Conservation (phyloP, 2,888 invertebrate genomes). For the Helobdella robusta region DNA sequence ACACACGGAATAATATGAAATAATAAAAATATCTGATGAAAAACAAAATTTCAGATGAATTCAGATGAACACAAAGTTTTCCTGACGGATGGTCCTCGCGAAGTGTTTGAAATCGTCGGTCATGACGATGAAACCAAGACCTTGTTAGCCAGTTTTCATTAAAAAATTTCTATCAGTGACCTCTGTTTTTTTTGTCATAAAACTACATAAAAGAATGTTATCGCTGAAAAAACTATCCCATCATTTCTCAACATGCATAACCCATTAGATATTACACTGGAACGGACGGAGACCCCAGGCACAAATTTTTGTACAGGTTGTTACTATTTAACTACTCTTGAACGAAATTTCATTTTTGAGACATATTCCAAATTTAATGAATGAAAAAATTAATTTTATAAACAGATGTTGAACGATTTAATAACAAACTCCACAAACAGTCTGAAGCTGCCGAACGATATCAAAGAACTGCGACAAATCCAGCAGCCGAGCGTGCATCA, state of each 20-base stretch:
- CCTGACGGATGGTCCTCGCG: slow-evolving; percentile 46
- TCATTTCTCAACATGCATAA: too few relatives aligned
- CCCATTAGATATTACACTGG: slow-evolving; percentile 57
- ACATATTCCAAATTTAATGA: too few relatives aligned
- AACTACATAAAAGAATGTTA: too few relatives aligned
- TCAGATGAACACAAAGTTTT: slow-evolving; percentile 35
- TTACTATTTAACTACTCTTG: too few relatives aligned
- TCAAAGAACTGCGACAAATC: background rate
- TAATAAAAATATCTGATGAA: too few relatives aligned
- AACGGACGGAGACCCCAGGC: slow-evolving; percentile 58
- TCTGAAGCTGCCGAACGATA: slow-evolving; percentile 23
- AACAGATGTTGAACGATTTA: background rate
- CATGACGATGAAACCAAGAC: slow-evolving; percentile 37
- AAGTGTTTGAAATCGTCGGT: slow-evolving; percentile 45
- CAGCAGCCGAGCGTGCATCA: background rate
- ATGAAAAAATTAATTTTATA: background rate
- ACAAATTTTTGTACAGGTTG: slow-evolving; percentile 71
- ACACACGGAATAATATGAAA: too few relatives aligned
- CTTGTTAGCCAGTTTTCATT: slow-evolving; percentile 31
- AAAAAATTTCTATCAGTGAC: too few relatives aligned
- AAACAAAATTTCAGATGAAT: slow-evolving; percentile 28
- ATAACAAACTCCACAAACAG: slow-evolving; percentile 6
- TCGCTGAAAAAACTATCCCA: too few relatives aligned
- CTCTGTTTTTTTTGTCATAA: too few relatives aligned
- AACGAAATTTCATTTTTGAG: too few relatives aligned